phyloP scores from a whole-genome alignment of 1,140 invertebrate species.

The Hyposmocoma kahamanoa region DNA sequence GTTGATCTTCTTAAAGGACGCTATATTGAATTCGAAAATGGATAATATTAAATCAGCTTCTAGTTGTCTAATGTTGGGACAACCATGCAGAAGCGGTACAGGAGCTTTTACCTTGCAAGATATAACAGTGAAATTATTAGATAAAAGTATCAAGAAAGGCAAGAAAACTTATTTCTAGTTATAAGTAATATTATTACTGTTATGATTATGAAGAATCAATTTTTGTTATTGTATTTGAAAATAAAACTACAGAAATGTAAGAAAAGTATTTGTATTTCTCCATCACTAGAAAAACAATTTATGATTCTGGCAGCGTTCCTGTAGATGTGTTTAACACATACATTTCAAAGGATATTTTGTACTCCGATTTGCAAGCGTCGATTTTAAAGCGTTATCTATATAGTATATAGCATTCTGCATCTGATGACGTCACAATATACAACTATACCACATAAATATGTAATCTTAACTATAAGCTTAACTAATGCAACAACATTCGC shows the following conservation, averaged over 20 bases:
- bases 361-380: no score
- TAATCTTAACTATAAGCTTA: conserved; percentile 21
- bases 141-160: no score
- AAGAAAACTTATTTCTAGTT: no score
- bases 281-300: no score
- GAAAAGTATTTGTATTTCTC: conserved; percentile 31
- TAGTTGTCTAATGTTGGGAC: conserved; percentile 90
- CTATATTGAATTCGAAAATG: conserved; percentile 80
- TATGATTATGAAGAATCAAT: neutral
- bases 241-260: conserved; percentile 22
- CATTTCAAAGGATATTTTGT: no score
- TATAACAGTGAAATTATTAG: conserved; percentile 26
- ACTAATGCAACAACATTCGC: conserved; percentile 45
- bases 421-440: conserved; percentile 28
- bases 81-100: conserved; percentile 88
- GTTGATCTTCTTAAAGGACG: conserved; percentile 88
- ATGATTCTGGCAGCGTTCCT: no score
- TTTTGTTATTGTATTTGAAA: neutral
- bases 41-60: conserved; percentile 92
- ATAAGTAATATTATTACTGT: neutral
- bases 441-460: conserved; percentile 45
- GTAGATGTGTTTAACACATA: no score
- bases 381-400: no score
- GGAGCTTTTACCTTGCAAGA: conserved; percentile 79
- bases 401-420: no score